These are phyloP conservation scores for Synergus laeviventris DNA, from an alignment of 2,888 invertebrate genomes.

Conservation along the genomic window DNA sequence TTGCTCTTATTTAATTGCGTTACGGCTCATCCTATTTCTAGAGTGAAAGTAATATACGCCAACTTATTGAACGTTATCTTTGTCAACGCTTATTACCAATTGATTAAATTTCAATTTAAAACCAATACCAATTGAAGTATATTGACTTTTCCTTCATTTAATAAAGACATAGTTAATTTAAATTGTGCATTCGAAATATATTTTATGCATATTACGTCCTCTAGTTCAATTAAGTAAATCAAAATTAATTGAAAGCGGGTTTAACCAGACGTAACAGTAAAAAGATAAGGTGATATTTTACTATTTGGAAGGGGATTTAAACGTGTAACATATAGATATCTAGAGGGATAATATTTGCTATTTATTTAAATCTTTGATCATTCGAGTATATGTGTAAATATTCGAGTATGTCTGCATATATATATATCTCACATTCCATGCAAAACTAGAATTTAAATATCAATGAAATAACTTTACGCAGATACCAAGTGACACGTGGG, in stretches of 20 bases:
- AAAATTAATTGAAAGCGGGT: conserved; percentile 4
- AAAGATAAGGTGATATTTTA: conserved; percentile 17
- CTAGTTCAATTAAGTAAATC: conserved; percentile 12
- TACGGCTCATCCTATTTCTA: not conserved
- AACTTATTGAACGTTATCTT: conserved; percentile 26
- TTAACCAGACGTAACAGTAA: conserved; percentile 17
- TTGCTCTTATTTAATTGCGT: conserved; percentile 9
- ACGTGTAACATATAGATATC: conserved; percentile 1
- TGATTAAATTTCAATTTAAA: conserved; percentile 30
- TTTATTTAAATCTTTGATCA: conserved; percentile 11
- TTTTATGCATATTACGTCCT: not conserved
- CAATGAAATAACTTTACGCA: conserved; percentile 50
- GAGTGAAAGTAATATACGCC: not conserved
- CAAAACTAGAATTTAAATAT: conserved; percentile 47
- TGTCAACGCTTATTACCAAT: not conserved
- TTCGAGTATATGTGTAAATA: not conserved
- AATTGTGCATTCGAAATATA: conserved; percentile 8
- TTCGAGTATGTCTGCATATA: not conserved
- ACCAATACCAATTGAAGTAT: not conserved
- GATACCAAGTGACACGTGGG: conserved; percentile 42
- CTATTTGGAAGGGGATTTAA: not conserved
- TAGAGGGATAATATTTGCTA: conserved; percentile 23
- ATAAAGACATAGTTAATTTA: conserved; percentile 9
- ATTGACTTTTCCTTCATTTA: not conserved
- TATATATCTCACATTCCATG: conserved; percentile 13